Evolutionary conservation across 2,113 vertebrate genomes (phyloP).

Genomic region (Grantiella picta): DNA sequence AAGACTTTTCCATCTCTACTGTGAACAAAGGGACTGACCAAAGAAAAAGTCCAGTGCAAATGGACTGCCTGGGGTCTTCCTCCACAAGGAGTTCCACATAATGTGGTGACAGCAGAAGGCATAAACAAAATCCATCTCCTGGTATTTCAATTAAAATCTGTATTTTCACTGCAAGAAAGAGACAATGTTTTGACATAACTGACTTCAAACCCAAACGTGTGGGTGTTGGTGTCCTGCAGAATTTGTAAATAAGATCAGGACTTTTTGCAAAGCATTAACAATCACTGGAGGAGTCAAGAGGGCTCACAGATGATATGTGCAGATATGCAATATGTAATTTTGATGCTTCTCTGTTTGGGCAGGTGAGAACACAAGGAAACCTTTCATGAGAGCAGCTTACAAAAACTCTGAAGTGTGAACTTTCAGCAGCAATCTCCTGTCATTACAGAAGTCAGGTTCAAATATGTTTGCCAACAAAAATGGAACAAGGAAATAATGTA

Average conservation of each 20-base stretch:
- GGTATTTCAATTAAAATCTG: not conserved
- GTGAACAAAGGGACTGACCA: not conserved
- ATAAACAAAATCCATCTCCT: not conserved
- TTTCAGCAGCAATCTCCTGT: not conserved
- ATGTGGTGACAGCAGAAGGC: not conserved
- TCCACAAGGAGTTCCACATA: not conserved
- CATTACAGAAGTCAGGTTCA: not conserved
- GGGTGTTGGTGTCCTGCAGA: not conserved
- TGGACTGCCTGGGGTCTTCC: not conserved
- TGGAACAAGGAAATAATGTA: slow-evolving; percentile 45
- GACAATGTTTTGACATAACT: not conserved
- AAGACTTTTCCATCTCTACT: not conserved
- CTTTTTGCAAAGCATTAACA: slow-evolving; percentile 29
- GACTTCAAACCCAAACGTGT: not conserved
- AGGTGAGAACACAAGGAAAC: not conserved
- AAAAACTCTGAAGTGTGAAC: not conserved
- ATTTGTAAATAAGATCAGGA: slow-evolving; percentile 1
- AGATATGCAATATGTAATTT: not conserved
- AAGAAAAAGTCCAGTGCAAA: not conserved
- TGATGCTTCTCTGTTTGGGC: slow-evolving; percentile 1
- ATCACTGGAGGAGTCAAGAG: not conserved
- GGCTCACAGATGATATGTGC: not conserved
- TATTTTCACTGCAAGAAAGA: not conserved
- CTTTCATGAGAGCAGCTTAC: not conserved
- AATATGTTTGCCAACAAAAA: slow-evolving; percentile 37